Evolutionary conservation across 2,113 vertebrate genomes (phyloP).

Genomic region (Oreochromis spilurus): DNA sequence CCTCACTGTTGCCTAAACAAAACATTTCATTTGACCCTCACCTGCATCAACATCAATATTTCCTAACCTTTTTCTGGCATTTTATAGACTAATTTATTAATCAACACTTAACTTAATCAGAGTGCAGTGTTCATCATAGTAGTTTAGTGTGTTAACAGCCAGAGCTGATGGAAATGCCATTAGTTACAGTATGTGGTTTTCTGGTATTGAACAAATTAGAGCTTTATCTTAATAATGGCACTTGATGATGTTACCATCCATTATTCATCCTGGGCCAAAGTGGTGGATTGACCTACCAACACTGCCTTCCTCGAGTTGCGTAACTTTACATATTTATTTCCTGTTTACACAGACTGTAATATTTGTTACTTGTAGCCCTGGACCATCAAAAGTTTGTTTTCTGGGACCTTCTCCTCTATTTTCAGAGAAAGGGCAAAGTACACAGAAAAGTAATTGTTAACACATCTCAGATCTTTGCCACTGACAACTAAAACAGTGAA

Average conservation of each 20-base stretch:
- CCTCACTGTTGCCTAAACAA: background rate
- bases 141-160: background rate
- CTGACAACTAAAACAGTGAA: slow-evolving; percentile 4
- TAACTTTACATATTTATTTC: background rate
- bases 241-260: background rate
- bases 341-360: background rate
- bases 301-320: fast-evolving
- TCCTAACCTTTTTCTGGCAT: background rate
- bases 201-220: background rate
- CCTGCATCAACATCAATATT: background rate
- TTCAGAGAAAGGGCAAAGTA: background rate
- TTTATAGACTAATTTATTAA: background rate
- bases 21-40: background rate
- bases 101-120: background rate
- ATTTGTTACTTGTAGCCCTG: background rate
- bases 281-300: background rate
- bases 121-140: background rate
- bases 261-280: background rate
- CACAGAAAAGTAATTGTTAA: background rate
- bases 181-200: background rate
- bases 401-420: background rate
- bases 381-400: background rate
- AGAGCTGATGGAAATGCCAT: background rate
- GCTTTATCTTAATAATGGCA: background rate
- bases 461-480: background rate